Percentiles rank a stretch among this genome's conserved stretches.
phyloP scores from a whole-genome alignment of 1,140 invertebrate species.

The Lasioglossum albipes region DNA sequence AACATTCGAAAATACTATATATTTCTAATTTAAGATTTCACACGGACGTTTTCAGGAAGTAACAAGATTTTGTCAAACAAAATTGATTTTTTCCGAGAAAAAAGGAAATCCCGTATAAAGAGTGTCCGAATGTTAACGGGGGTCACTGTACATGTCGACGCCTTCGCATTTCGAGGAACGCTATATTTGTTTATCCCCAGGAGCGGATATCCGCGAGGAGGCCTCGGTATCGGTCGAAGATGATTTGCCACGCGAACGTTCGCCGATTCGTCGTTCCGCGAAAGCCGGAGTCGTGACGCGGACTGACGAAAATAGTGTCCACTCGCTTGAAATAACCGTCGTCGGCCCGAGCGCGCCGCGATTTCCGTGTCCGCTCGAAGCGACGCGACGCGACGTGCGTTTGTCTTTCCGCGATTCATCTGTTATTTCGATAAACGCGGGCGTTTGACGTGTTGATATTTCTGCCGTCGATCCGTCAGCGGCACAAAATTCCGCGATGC shows the following conservation, averaged over 20 bases:
- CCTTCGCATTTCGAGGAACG: neutral
- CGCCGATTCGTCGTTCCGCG: slow-evolving; percentile 18
- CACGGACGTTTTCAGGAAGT: too few relatives aligned
- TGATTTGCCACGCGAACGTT: neutral
- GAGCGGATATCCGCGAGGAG: slow-evolving; percentile 19
- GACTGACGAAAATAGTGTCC: slow-evolving; percentile 9
- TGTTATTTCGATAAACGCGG: slow-evolving; percentile 9
- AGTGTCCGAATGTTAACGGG: too few relatives aligned
- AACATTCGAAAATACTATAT: too few relatives aligned
- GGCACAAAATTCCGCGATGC: neutral
- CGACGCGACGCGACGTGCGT: neutral
- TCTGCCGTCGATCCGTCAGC: neutral
- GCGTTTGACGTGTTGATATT: slow-evolving; percentile 24
- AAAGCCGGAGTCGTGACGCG: slow-evolving; percentile 19
- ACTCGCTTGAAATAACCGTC: neutral
- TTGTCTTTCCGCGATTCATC: slow-evolving; percentile 13
- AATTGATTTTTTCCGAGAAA: too few relatives aligned
- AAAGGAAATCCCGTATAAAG: too few relatives aligned
- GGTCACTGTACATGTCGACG: neutral
- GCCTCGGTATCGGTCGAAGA: neutral
- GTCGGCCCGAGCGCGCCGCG: neutral
- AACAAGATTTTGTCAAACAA: too few relatives aligned
- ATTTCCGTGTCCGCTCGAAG: slow-evolving; percentile 27
- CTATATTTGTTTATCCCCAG: neutral
- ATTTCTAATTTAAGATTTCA: too few relatives aligned